Conservation (phyloP, 2,113 vertebrate species). For the Phasianus colchicus region DNA sequence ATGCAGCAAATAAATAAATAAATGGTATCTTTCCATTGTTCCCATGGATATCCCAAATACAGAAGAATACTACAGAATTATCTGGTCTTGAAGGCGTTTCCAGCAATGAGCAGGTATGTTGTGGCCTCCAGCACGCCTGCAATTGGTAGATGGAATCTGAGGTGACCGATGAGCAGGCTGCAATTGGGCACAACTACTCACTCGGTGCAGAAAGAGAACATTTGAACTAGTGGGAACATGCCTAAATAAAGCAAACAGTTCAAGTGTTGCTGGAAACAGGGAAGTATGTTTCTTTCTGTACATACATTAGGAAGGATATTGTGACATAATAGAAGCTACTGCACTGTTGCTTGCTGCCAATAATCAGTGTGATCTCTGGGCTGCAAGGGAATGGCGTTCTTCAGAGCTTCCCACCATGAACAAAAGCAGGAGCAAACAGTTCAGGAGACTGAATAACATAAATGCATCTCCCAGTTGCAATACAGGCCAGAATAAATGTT, state of each 20-base stretch:
- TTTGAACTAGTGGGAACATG: not conserved
- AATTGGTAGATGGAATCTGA: constrained; percentile 6
- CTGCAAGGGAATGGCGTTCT: not conserved
- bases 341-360: not conserved
- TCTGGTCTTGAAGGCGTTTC: not conserved
- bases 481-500: not conserved
- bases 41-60: not conserved
- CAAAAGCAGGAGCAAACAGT: not conserved
- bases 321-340: not conserved
- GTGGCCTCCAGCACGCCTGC: not conserved
- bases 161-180: not conserved
- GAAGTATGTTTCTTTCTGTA: not conserved
- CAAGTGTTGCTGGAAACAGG: not conserved
- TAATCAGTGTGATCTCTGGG: not conserved
- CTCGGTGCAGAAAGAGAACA: not conserved
- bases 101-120: not conserved
- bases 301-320: not conserved
- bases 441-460: not conserved
- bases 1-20: not conserved
- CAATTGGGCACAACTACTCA: not conserved
- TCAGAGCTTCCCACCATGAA: not conserved
- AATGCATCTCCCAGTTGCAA: not conserved
- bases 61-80: not conserved
- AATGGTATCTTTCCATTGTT: not conserved
- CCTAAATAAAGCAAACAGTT: not conserved